These are phyloP conservation scores for Pseudanteris insignis DNA, from an alignment of 2,888 invertebrate genomes.

Conservation along the genomic window DNA sequence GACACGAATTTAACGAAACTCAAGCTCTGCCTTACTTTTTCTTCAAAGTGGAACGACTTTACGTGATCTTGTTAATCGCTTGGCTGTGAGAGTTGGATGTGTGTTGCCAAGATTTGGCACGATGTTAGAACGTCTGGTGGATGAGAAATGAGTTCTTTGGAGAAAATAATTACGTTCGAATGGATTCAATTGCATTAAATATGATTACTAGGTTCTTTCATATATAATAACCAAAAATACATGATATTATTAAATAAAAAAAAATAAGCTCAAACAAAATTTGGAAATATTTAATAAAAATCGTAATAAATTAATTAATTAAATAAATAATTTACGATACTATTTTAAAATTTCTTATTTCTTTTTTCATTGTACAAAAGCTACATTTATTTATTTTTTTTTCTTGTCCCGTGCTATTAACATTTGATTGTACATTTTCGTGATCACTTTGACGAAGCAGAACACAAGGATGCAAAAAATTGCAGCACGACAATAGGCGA, in stretches of 20 bases:
- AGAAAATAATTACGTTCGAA: constrained; percentile 23
- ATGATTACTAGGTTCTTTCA: too few species aligned
- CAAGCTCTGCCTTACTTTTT: constrained; percentile 4
- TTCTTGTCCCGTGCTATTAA: too few species aligned
- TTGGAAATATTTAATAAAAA: too few species aligned
- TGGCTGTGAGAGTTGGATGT: constrained; percentile 6
- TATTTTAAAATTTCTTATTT: too few species aligned
- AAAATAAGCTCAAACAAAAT: too few species aligned
- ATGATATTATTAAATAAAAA: too few species aligned
- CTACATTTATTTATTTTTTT: too few species aligned
- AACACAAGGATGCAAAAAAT: too few species aligned
- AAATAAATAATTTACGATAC: too few species aligned
- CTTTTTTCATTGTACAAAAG: too few species aligned
- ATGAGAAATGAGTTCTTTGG: constrained; percentile 14
- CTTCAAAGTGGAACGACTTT: constrained; percentile 24
- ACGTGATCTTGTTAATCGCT: constrained; percentile 21
- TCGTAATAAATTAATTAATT: too few species aligned
- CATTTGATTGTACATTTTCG: neutral
- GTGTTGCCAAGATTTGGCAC: constrained; percentile 17
- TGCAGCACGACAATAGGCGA: constrained; percentile 31
- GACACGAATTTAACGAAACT: constrained; percentile 6
- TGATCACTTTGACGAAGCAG: neutral
- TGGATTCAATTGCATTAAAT: neutral
- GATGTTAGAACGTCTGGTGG: constrained; percentile 12
- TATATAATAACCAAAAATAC: too few species aligned